Base-by-base conservation (phyloP, 2,797 vertebrate genomes). In the Leptodactylus fallax region DNA sequence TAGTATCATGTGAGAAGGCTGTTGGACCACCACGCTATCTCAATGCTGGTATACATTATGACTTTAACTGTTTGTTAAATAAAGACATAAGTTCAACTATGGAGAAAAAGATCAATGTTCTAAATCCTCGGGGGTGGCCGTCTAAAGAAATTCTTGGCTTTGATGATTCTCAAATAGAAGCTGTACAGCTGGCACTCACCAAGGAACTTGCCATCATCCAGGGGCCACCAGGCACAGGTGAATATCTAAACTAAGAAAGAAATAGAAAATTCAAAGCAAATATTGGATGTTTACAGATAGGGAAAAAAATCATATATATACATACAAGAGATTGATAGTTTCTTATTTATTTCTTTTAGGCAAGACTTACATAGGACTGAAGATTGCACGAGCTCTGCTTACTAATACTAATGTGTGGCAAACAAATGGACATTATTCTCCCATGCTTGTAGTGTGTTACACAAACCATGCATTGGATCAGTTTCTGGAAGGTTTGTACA, bases 381-480 rank as follows among this genome's bases (percentile, higher is more conserved):
- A 98, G 93, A 98, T 99, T 81, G 96, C 97, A 87, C 93, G 94
- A 87, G 96, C 96, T 85, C 94, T 99, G 86, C 90, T 99, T 92
- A 92, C 91, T 65, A 99, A 99, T 79, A 55, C 92, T 23, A 0
- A 14, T 0, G 92, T 93, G 61, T 97, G 97, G 96, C 91, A 90
- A 81, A 65, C 27, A 0, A 0, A 6, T 45, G 0, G 0, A 3
- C 80, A 21, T 74, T 88, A 36, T 3, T 74, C 90, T 89, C 97
- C 97, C 2, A 94, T 99, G 92, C 95, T 99, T 88, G 96, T 99
- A 19, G 98, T 99, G 53, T 99, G 98, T 93, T 99, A 98, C 88
- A 99, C 97, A 83, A 99, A 99, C 92, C 98, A 98, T 82, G 98
- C 98, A 45, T 94, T 99, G 92, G 98, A 99, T 94, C 98, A 99